Evolutionary conservation across 2,888 invertebrate genomes (phyloP).

Genomic region (Drosophila silvestris): DNA sequence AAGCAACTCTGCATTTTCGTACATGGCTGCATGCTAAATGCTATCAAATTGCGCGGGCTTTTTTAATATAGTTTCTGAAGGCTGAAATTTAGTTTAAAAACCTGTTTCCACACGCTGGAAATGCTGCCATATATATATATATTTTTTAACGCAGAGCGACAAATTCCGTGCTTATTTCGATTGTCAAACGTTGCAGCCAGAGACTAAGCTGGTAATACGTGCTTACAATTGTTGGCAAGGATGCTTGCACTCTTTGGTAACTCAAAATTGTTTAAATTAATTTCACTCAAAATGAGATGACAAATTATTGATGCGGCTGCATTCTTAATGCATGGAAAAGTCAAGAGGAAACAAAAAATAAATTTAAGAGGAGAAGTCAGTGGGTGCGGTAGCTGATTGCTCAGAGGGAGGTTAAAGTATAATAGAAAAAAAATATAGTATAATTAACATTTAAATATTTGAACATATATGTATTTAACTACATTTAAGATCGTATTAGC

Average conservation of each 20-base stretch:
- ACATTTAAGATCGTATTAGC: neutral
- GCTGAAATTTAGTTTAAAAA: neutral
- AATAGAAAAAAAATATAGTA: neutral
- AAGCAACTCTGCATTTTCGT: neutral
- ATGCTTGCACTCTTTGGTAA: neutral
- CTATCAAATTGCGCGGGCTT: conserved; percentile 6
- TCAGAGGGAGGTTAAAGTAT: neutral
- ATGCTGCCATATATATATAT: neutral
- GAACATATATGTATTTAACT: neutral
- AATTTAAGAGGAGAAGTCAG: neutral
- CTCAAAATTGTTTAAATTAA: neutral
- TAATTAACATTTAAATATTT: neutral
- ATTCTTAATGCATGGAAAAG: neutral
- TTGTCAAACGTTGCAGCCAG: neutral
- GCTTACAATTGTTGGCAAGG: neutral
- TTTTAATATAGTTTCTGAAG: conserved; percentile 1
- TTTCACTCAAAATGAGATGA: neutral
- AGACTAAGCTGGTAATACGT: neutral
- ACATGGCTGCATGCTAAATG: conserved; percentile 1
- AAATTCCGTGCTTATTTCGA: neutral
- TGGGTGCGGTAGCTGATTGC: neutral
- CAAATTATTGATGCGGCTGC: neutral
- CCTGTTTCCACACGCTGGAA: neutral
- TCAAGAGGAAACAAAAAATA: neutral
- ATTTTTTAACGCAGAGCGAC: neutral